These are phyloP conservation scores for Penelope pileata DNA, from an alignment of 2,113 vertebrate species.

Conservation along the genomic window DNA sequence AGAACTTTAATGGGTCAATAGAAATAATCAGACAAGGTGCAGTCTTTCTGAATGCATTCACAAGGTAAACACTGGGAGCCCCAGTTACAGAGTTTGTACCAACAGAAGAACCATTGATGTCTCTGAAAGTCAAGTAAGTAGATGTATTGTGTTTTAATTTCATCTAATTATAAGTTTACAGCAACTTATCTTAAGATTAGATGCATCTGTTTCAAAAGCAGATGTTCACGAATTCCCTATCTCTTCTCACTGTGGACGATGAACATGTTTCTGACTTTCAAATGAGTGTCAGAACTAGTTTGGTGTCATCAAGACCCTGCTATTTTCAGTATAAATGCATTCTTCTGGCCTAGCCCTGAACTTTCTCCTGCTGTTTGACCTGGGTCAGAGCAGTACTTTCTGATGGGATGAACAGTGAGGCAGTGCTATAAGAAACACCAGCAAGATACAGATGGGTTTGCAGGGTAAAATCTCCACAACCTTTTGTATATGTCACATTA, in stretches of 20 bases:
- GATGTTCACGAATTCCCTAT: not conserved
- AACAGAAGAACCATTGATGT: not conserved
- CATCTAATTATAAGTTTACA: not conserved
- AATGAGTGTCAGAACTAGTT: not conserved
- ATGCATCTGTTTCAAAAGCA: not conserved
- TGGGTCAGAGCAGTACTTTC: not conserved
- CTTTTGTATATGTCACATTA: accelerated
- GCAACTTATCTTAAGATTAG: not conserved
- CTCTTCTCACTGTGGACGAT: not conserved
- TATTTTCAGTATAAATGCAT: not conserved
- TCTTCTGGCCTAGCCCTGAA: not conserved
- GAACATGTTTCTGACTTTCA: not conserved
- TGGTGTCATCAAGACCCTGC: not conserved
- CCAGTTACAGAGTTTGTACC: not conserved
- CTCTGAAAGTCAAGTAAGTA: not conserved
- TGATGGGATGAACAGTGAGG: not conserved
- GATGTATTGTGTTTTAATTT: not conserved
- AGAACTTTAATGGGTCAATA: not conserved
- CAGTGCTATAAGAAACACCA: not conserved
- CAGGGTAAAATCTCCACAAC: not conserved
- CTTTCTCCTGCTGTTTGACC: not conserved
- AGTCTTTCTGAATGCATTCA: not conserved
- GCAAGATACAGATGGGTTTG: not conserved
- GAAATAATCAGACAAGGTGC: not conserved
- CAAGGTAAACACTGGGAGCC: not conserved